Percentiles rank a stretch among this genome's conserved stretches.
Evolutionary conservation across 2,888 invertebrate genomes (phyloP).

Genomic region (Ecliptopera silaceata): DNA sequence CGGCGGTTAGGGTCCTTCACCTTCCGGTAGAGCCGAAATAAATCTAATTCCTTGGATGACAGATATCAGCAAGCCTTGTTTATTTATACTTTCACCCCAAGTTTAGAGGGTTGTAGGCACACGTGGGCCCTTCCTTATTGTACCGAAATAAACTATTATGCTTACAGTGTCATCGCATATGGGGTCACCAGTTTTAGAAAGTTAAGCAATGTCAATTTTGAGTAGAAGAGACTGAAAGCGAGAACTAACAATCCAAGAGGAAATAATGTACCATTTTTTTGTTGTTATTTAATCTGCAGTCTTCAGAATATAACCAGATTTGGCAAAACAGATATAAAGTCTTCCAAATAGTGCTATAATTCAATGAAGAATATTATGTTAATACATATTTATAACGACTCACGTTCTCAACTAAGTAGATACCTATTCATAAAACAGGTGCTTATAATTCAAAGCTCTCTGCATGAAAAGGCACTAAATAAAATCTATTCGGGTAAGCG

Average conservation of each 20-base stretch:
- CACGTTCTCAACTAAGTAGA: conserved; percentile 32
- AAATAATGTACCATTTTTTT: no score
- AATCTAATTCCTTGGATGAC: conserved; percentile 81
- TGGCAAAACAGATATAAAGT: background rate
- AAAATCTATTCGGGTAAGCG: conserved; percentile 56
- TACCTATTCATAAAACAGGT: conserved; percentile 42
- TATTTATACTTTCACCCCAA: conserved; percentile 79
- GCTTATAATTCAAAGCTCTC: conserved; percentile 47
- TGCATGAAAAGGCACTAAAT: conserved; percentile 68
- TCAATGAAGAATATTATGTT: conserved; percentile 9
- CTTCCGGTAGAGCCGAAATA: conserved; percentile 77
- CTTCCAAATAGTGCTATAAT: background rate
- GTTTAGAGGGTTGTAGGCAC: conserved; percentile 63
- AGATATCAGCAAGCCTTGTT: conserved; percentile 82
- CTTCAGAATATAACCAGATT: no score
- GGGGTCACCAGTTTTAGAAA: conserved; percentile 34
- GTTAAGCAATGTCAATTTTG: conserved; percentile 25
- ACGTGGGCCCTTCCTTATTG: conserved; percentile 67
- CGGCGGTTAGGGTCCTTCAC: conserved; percentile 73
- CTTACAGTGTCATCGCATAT: conserved; percentile 65
- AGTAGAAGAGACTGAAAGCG: background rate
- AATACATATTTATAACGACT: conserved; percentile 26
- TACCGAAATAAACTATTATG: conserved; percentile 75
- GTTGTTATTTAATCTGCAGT: no score
- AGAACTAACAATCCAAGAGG: background rate